phyloP scores from a whole-genome alignment of 1,140 invertebrate species.

The Antheraea mylitta region DNA sequence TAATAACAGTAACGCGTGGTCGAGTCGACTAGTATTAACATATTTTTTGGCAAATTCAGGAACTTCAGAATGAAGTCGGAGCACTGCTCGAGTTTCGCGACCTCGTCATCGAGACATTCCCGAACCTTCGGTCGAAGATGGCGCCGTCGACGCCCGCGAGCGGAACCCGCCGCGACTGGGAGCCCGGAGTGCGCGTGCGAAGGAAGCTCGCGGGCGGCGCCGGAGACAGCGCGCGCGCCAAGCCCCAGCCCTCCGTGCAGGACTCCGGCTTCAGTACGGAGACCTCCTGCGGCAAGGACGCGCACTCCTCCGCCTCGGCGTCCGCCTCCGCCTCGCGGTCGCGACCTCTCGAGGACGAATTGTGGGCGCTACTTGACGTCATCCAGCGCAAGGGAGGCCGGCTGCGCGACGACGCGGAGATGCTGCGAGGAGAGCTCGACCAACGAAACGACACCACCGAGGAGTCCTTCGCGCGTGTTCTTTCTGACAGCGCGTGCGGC shows the following conservation, averaged over 20 bases:
- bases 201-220: constrained; percentile 82
- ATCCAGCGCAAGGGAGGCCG: constrained; percentile 89
- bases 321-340: constrained; percentile 54
- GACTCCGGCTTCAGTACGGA: constrained; percentile 93
- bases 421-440: constrained; percentile 72
- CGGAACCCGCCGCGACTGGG: constrained; percentile 82
- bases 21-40: background rate
- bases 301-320: constrained; percentile 81
- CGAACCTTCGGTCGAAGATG: constrained; percentile 91
- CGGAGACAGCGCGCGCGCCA: constrained; percentile 79
- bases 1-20: too few species aligned
- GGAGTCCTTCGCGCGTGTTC: constrained; percentile 71
- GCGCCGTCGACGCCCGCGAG: constrained; percentile 67
- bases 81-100: constrained; percentile 93
- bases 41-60: constrained; percentile 68
- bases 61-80: constrained; percentile 94
- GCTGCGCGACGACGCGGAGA: constrained; percentile 84
- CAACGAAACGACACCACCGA: constrained; percentile 65
- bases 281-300: constrained; percentile 87
- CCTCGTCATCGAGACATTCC: constrained; percentile 94
- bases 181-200: constrained; percentile 87
- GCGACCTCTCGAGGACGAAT: constrained; percentile 84
- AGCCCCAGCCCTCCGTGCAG: constrained; percentile 86
- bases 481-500: constrained; percentile 81
- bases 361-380: constrained; percentile 91